Evolutionary conservation across 2,888 invertebrate species (phyloP).

Genomic region (Cybosia mesomella): DNA sequence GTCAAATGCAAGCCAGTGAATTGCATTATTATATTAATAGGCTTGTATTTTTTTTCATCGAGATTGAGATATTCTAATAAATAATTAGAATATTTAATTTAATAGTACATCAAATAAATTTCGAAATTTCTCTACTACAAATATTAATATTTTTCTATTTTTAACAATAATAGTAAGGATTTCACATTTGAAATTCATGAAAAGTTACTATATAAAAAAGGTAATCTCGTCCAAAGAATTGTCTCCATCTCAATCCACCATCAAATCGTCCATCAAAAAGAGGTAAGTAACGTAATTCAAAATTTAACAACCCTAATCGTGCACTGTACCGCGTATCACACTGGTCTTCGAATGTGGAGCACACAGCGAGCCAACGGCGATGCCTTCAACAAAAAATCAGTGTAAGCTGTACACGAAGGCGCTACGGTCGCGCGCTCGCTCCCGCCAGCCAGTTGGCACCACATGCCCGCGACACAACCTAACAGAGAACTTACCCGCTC

Average conservation of each 20-base stretch:
- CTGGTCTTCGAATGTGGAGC: slow-evolving; percentile 85
- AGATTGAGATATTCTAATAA: too few species aligned
- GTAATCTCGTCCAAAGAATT: neutral
- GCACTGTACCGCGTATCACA: slow-evolving; percentile 75
- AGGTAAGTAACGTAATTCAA: slow-evolving; percentile 6
- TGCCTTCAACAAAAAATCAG: slow-evolving; percentile 86
- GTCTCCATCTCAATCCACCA: neutral
- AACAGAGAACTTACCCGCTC: slow-evolving; percentile 47
- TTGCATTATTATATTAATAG: neutral
- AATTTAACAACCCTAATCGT: slow-evolving; percentile 59
- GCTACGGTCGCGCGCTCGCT: slow-evolving; percentile 78
- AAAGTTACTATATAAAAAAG: neutral
- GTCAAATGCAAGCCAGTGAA: neutral
- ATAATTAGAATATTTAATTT: too few species aligned
- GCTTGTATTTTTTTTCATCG: neutral
- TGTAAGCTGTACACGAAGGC: slow-evolving; percentile 81
- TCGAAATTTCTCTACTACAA: too few species aligned
- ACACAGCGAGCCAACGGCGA: slow-evolving; percentile 74
- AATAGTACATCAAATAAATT: too few species aligned
- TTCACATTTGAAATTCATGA: neutral
- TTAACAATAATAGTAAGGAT: too few species aligned
- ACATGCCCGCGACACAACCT: slow-evolving; percentile 51
- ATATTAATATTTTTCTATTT: too few species aligned
- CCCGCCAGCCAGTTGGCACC: slow-evolving; percentile 50
- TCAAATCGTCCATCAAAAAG: neutral